Evolutionary conservation across 1,140 invertebrate genomes (phyloP).

Genomic region (Coptotermes formosanus): DNA sequence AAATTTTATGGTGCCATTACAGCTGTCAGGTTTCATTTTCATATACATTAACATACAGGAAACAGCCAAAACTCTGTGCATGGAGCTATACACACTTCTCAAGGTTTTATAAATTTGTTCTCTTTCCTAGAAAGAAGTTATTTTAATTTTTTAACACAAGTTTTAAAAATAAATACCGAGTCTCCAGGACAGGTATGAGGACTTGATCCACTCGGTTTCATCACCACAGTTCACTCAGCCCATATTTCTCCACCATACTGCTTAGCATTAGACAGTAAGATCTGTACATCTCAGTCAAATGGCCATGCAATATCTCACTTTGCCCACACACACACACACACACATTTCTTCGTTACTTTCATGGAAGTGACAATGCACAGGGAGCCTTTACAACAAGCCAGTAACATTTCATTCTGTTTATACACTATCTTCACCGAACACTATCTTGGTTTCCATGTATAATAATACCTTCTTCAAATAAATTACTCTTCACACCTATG

Average conservation of each 20-base stretch:
- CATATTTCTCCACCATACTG: not conserved
- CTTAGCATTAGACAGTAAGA: conserved; percentile 7
- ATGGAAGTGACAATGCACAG: no score
- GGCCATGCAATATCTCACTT: not conserved
- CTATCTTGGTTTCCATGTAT: not conserved
- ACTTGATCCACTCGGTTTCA: not conserved
- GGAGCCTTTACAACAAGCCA: not conserved
- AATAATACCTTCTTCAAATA: conserved; percentile 21
- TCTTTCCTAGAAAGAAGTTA: conserved; percentile 29
- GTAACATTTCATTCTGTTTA: not conserved
- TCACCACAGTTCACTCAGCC: not conserved
- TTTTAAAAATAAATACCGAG: conserved; percentile 22
- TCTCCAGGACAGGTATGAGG: not conserved
- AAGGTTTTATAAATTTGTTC: not conserved
- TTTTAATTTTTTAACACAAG: not conserved
- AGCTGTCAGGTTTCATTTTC: conserved; percentile 9
- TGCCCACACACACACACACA: not conserved
- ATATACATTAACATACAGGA: conserved; percentile 24
- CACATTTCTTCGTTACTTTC: no score
- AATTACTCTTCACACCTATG: conserved; percentile 20
- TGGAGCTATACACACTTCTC: conserved; percentile 20
- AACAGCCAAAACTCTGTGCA: not conserved
- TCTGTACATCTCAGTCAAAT: not conserved
- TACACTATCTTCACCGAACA: not conserved
- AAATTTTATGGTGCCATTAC: conserved; percentile 21